phyloP scores from a whole-genome alignment of 2,797 vertebrate genomes.

The Meriones psammophilus region DNA sequence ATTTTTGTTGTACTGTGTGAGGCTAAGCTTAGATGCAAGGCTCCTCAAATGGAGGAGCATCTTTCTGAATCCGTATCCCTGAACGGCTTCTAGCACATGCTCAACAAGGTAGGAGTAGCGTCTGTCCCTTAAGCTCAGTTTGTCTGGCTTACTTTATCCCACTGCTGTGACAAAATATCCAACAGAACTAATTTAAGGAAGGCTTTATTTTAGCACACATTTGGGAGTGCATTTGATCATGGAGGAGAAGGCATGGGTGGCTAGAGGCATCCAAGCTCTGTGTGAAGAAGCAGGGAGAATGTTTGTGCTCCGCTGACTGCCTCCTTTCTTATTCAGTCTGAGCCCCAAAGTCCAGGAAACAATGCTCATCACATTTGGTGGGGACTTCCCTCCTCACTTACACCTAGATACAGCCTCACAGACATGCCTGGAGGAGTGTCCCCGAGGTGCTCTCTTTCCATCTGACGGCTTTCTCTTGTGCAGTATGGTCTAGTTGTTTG shows the following conservation, averaged over 20 bases:
- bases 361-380: background rate
- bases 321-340: background rate
- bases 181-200: background rate
- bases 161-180: background rate
- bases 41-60: background rate
- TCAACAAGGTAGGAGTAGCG: background rate
- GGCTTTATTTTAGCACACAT: background rate
- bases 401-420: background rate
- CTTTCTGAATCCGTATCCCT: background rate
- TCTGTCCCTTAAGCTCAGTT: background rate
- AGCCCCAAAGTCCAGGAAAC: background rate
- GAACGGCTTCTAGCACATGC: background rate
- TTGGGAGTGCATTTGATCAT: background rate
- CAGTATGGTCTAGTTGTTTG: background rate
- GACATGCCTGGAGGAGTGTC: background rate
- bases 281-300: background rate
- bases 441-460: background rate
- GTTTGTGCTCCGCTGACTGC: background rate
- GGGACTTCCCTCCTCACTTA: background rate
- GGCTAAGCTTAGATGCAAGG: background rate
- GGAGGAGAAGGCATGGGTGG: background rate
- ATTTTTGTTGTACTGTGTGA: background rate
- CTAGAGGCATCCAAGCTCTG: background rate
- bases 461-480: conserved; percentile 27
- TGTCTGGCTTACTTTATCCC: background rate